Base-by-base conservation (phyloP, 1,140 invertebrate species). In the Pseudachorutes palmiensis region DNA sequence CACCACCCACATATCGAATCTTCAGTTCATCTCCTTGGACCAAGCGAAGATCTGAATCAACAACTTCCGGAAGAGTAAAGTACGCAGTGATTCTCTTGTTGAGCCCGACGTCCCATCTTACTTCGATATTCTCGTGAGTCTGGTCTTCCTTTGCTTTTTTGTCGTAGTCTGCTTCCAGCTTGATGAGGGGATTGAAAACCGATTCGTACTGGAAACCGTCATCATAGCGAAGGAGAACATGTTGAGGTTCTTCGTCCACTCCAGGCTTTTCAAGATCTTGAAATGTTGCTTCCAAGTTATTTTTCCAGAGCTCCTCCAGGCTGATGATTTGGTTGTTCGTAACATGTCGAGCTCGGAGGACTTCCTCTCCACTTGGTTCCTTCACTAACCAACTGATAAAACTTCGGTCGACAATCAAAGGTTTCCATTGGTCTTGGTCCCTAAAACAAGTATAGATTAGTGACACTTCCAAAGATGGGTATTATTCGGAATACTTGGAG, bases 11-110 rank as follows among this genome's bases (percentile, higher is more conserved):
- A 76, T 98, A 98, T 70, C 94, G 87, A 33, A 99, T 80, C 69
- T 92, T 83, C 26, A 99, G 78, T 79, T 99, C 97, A 83, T 99
- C 97, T 24, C 97, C 97, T 76, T 97, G 95, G 96, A 99, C 99
- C n/a, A 99, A 79, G 78, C 97, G 93, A 91, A 98, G 96, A 76
- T 97, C 95, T 83, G 74, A 58, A 70, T 72, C 72, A 55, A 64
- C 26, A 16, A 62, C 45, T 29, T 58, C 97, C 0, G 95, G 92
- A n/a, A 99, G 80, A 72, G 92, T 92, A 75, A 99, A 99, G 79
- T 95, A 96, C 0, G 97, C 96, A 64, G 96, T 96, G 0, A 90
- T 92, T 75, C 98, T 98, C 79, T 98, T 99, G 77, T 99, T 99
- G 0, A 99, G 81, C 3, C 97, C 96, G 48, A 97, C 88, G 76